A percentile compares a stretch with the other conserved stretches of the same genome.
Evolutionary conservation across 2,888 invertebrate genomes (phyloP).

Genomic region (Heliconius hortense): DNA sequence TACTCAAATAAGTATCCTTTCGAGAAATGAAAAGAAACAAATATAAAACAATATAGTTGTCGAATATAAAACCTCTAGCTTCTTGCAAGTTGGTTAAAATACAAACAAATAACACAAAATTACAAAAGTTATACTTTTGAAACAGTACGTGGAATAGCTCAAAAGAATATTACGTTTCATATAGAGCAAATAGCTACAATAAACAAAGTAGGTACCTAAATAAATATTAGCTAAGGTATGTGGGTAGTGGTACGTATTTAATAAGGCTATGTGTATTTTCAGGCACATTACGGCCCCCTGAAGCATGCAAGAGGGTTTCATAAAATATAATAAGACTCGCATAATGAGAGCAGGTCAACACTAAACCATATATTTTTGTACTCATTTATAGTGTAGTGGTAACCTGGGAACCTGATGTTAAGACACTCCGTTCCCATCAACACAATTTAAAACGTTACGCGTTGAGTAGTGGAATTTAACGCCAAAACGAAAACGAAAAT

Average conservation of each 20-base stretch:
- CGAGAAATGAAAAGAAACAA: too few species aligned
- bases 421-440: too few species aligned
- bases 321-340: slow-evolving; percentile 77
- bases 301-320: slow-evolving; percentile 66
- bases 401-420: too few species aligned
- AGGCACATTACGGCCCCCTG: slow-evolving; percentile 64
- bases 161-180: slow-evolving; percentile 42
- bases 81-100: too few species aligned
- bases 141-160: slow-evolving; percentile 12
- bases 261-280: slow-evolving; percentile 65
- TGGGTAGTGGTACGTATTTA: slow-evolving; percentile 53
- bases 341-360: slow-evolving; percentile 62
- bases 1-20: too few species aligned
- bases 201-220: slow-evolving; percentile 43
- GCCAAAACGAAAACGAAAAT: too few species aligned
- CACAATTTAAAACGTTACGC: too few species aligned
- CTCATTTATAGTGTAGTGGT: slow-evolving; percentile 12
- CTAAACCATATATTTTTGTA: slow-evolving; percentile 19
- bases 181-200: slow-evolving; percentile 44
- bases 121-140: slow-evolving; percentile 5
- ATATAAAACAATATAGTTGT: too few species aligned
- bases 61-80: too few species aligned
- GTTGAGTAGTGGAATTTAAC: too few species aligned
- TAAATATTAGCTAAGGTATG: slow-evolving; percentile 61
- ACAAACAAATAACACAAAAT: slow-evolving; percentile 3